phyloP scores from a whole-genome alignment of 2,888 invertebrate genomes.

The Euspilapteryx auroguttella region DNA sequence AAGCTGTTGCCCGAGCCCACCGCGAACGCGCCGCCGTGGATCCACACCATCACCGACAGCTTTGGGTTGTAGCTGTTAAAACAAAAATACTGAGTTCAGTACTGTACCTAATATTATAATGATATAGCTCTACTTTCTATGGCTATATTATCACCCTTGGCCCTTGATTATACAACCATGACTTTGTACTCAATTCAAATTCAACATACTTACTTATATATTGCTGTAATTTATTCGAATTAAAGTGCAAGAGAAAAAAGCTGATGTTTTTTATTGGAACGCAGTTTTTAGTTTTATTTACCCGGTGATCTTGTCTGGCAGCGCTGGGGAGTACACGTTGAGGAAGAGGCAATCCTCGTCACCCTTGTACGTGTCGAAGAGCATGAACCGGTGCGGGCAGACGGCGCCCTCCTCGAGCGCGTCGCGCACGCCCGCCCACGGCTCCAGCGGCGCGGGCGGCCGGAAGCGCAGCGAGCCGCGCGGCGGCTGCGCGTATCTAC shows the following conservation, averaged over 20 bases:
- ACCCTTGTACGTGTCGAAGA: conserved; percentile 67
- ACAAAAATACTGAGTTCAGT: not conserved
- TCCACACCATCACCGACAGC: conserved; percentile 67
- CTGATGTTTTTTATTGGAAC: too few relatives aligned
- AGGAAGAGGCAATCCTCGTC: conserved; percentile 70
- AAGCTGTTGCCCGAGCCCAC: conserved; percentile 66
- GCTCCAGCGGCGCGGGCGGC: conserved; percentile 59
- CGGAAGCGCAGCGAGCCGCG: conserved; percentile 53
- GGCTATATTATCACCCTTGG: too few relatives aligned
- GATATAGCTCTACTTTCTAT: too few relatives aligned
- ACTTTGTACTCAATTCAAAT: too few relatives aligned
- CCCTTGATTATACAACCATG: too few relatives aligned
- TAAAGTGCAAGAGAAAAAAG: too few relatives aligned
- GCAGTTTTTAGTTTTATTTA: conserved; percentile 16
- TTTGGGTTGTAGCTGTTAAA: conserved; percentile 46
- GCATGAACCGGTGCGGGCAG: conserved; percentile 69
- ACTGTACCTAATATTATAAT: too few relatives aligned
- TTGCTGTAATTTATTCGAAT: too few relatives aligned
- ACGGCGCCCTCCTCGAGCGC: conserved; percentile 70
- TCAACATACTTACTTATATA: too few relatives aligned
- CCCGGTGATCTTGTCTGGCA: conserved; percentile 48
- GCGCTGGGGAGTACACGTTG: conserved; percentile 68
- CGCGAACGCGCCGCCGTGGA: conserved; percentile 66
- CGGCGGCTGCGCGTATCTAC: conserved; percentile 49
- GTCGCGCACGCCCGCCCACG: conserved; percentile 67